Evolutionary conservation across 2,888 invertebrate genomes (phyloP), one percentile per base, ranked within the genome.

Genomic region (Pyrocoelia pectoralis): DNA sequence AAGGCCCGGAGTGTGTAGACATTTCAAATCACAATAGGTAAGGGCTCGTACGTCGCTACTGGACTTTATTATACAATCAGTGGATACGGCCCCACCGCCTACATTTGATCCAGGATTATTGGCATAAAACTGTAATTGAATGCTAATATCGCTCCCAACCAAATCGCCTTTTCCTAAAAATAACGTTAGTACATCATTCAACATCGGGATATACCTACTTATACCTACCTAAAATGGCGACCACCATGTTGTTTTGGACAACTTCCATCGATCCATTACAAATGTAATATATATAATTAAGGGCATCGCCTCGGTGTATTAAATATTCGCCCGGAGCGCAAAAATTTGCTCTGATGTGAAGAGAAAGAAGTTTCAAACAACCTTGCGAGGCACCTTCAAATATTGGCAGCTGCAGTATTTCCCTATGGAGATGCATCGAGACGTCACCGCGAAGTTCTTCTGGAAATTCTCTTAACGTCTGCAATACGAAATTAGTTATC

Each of bases 181-280:
- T 14, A 43, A 19, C 19, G 18, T 18, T 18, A 50, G 12, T 48
- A 24, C 24, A 24, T 24, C 24, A 24, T n/a, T n/a, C n/a, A n/a
- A n/a, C n/a, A n/a, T n/a, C n/a, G n/a, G n/a, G n/a, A n/a, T n/a
- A n/a, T n/a, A n/a, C n/a, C n/a, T n/a, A 24, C 3, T 24, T 6
- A 6, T 6, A 24, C 24, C 8, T n/a, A 97, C 97, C 97, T 70
- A 97, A 85, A 75, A 98, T 97, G 61, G 97, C 97, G 14, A 97
- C 97, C 55, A 97, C 97, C 95, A 97, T 97, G 68, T 92, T 93
- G 76, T 95, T 92, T 80, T 97, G 96, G 75, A 97, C 92, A 46
- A 97, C 96, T 83, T 97, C 97, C 96, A 97, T 96, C 19, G 96
- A 96, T 4, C 97, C 97, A 78, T 97, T 97, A 84, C 95, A 97